Conservation (phyloP, 2,797 vertebrate genomes). For the Enteromius anoplus region DNA sequence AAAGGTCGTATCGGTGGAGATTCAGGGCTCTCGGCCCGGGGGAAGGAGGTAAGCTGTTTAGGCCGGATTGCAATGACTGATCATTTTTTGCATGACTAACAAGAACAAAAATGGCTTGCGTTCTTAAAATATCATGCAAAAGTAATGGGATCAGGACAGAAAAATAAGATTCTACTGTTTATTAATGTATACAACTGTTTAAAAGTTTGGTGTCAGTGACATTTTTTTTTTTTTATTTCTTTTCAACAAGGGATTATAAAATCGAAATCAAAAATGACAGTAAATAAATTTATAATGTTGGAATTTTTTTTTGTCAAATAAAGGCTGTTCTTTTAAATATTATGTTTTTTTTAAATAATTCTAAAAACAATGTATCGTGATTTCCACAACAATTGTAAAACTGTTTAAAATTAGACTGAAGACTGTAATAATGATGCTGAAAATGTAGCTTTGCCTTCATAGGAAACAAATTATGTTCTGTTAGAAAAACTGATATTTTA, state of each 20-base stretch:
- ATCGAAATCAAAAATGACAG: neutral
- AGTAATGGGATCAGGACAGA: neutral
- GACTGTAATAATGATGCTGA: neutral
- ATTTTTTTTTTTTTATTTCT: neutral
- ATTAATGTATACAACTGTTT: neutral
- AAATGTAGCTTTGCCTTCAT: neutral
- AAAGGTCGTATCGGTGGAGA: slow-evolving; percentile 96
- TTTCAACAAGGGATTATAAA: neutral
- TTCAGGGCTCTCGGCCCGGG: slow-evolving; percentile 88
- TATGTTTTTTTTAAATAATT: too few species aligned
- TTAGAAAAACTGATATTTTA: too few species aligned
- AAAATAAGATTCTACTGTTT: neutral
- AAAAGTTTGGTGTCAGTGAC: neutral
- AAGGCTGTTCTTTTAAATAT: neutral
- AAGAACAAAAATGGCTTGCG: neutral
- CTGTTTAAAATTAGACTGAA: too few species aligned
- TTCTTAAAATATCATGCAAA: neutral
- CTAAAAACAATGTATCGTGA: neutral
- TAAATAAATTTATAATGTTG: neutral
- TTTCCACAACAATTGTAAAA: neutral
- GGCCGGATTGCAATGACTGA: neutral
- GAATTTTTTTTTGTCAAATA: neutral
- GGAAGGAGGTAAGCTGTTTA: slow-evolving; percentile 80
- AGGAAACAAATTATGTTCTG: neutral
- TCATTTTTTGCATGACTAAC: neutral